Evolutionary conservation across 2,113 vertebrate species (phyloP), one percentile per base, ranked within the genome.

Genomic region (Cyphomyrus plagiostoma): DNA sequence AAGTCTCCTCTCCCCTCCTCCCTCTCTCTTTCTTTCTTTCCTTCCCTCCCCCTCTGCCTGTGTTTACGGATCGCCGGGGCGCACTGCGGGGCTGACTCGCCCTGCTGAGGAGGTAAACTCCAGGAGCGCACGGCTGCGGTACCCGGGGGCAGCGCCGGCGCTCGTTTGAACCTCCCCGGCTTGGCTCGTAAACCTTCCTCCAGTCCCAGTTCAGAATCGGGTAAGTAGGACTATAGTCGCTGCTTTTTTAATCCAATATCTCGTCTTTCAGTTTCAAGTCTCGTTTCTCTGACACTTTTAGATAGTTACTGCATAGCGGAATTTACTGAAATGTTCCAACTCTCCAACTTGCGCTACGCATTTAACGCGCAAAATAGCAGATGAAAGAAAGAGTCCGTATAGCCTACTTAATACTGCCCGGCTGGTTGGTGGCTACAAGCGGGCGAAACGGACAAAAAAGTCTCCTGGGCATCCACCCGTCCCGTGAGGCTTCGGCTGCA

Each of bases 11-110:
- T 39, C 82, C 42, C n/a, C 42, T 26, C 15, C 50, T 77, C 86
- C 26, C 23, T 35, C 82, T 88, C 90, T 70, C 86, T 91, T 46
- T 88, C 56, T 87, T 66, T 80, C n/a, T 39, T 89, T 89, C 77
- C 49, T 45, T 90, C 77, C 83, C 91, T 91, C 85, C 85, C 35
- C 89, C 62, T 80, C 66, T 91, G 86, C 89, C 86, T 92, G 89
- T 86, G 88, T 87, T 74, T 49, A 62, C 49, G 91, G 74, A 80
- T 42, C 74, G 35, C 74, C 91, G 89, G 90, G 91, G 82, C 82
- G 45, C 82, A 84, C 82, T 46, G 82, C 82, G 42, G 45, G 82
- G 42, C 42, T 9, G 82, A 84, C 45, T 84, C 82, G 45, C 45
- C 82, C 82, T 48, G 82, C 45, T 84, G 42, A 84, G 42, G 82